Conservation (phyloP, 2,797 vertebrate species). For the Leucoraja ocellata region DNA sequence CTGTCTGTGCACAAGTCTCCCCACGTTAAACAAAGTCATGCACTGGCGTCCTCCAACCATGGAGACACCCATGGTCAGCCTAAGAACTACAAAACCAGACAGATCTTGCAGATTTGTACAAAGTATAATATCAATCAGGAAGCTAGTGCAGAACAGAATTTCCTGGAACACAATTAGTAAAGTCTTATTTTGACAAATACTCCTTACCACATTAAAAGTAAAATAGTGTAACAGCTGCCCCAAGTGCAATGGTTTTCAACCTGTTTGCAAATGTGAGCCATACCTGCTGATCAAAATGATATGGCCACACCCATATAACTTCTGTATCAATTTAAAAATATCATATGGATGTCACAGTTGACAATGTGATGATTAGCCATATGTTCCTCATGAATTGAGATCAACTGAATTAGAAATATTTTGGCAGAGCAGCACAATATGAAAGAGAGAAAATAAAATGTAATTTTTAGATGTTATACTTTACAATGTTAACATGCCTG, state of each 20-base stretch:
- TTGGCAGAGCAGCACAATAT: background rate
- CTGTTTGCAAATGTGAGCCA: no score
- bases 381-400: no score
- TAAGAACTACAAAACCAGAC: background rate
- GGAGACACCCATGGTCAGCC: no score
- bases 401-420: no score
- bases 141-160: background rate
- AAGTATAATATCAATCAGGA: background rate
- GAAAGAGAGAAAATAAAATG: background rate
- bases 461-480: background rate
- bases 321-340: no score
- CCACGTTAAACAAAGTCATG: no score
- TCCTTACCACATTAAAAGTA: background rate
- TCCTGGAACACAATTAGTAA: background rate
- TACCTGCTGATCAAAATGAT: no score
- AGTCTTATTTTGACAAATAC: background rate
- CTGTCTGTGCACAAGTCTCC: no score
- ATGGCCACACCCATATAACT: no score
- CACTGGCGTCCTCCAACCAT: no score
- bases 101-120: background rate
- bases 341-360: no score
- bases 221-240: background rate
- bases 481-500: background rate
- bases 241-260: background rate
- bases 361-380: no score